Base-by-base conservation (phyloP, 2,888 invertebrate genomes). In the Chloromyia formosa region DNA sequence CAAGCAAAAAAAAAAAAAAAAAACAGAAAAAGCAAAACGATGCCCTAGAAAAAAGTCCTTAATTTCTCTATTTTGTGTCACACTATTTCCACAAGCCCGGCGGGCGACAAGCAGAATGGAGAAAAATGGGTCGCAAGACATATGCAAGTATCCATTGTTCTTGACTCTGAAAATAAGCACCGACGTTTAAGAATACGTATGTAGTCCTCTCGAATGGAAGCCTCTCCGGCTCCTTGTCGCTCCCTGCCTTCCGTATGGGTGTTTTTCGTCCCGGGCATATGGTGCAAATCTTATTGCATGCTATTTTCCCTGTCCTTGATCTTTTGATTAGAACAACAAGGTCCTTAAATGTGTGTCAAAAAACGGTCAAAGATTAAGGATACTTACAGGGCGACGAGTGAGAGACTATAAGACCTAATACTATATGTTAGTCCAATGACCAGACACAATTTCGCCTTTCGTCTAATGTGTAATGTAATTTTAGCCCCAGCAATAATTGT, bases 271-370 rank as follows among this genome's bases (percentile, higher is more conserved):
- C 1, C 35, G n/a, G 14, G 14, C 27, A 20, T 27, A 22, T 60
- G 14, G 56, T 18, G n/a, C 69, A 69, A 69, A 69, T 69, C 69
- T 69, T 53, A 35, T 14, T 69, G 68, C 68, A 53, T 68, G 68
- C 53, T 68, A n/a, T 22, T 40, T 40, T 62, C n/a, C 45, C 16
- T 66, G 58, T 56, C 56, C 71, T 71, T 71, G 71, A 71, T 71
- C 58, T 54, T 42, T 40, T 45, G 62, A 69, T 69, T 69, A 69
- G 68, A 16, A 53, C 66, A 53, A 69, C 27, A 66, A 69, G 68
- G 54, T 27, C 53, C 22, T 53, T 54, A 40, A 62, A 62, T 40
- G 62, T 62, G 40, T 40, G 23, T 35, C 16, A 62, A 35, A 16
- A 23, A 16, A 1, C 27, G 27, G 2, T 35, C 27, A 40, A 18